Evolutionary conservation across 2,888 invertebrate species (phyloP).

Genomic region (Serrognathus titanus): DNA sequence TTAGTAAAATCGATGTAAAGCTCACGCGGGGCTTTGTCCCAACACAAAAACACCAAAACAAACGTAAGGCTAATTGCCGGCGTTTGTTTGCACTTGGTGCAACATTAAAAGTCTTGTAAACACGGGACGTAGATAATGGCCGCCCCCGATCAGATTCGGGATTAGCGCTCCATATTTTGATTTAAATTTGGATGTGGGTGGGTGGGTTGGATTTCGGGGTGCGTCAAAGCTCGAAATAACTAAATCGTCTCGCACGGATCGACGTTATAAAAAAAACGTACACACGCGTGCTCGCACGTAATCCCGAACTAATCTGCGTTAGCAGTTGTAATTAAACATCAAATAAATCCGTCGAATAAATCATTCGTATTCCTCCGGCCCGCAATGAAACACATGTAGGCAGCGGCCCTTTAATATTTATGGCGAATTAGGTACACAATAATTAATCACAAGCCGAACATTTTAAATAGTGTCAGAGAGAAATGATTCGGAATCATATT

Average conservation of each 20-base stretch:
- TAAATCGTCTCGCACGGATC: neutral
- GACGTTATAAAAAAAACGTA: neutral
- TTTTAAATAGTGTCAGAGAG: conserved; percentile 43
- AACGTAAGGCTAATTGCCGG: too few relatives aligned
- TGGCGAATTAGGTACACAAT: conserved; percentile 30
- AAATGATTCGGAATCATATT: conserved; percentile 43
- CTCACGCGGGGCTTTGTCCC: too few relatives aligned
- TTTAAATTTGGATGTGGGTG: neutral
- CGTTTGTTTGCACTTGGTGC: too few relatives aligned
- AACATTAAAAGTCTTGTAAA: too few relatives aligned
- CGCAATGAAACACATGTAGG: conserved; percentile 27
- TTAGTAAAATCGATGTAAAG: too few relatives aligned
- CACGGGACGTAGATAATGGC: too few relatives aligned
- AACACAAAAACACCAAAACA: too few relatives aligned
- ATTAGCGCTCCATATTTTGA: neutral
- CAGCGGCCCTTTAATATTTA: conserved; percentile 30
- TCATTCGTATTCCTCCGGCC: conserved; percentile 30
- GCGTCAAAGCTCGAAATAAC: neutral
- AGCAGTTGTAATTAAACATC: conserved; percentile 32
- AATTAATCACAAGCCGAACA: conserved; percentile 35
- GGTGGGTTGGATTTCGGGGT: neutral
- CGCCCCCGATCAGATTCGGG: too few relatives aligned
- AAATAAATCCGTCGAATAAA: conserved; percentile 33
- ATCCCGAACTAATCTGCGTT: conserved; percentile 25
- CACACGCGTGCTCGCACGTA: neutral